Evolutionary conservation across 2,797 vertebrate species (phyloP), one percentile per base, ranked within the genome.

Genomic region (Eospalax fontanierii): DNA sequence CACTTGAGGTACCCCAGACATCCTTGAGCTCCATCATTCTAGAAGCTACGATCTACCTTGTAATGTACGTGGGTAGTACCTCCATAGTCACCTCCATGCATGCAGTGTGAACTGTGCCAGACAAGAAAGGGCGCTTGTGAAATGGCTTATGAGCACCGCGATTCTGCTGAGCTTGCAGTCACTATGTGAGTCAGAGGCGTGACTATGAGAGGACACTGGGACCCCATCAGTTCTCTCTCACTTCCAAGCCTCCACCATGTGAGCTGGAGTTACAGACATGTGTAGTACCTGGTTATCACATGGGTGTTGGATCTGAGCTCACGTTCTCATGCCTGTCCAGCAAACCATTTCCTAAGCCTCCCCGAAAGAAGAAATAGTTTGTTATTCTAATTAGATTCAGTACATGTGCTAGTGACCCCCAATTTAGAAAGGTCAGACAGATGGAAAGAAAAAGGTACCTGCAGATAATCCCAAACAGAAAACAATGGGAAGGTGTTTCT

Each of bases 371-470:
- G 90, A 95, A 92, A 82, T 59, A 79, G 82, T 91, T 70, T 79
- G 35, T 85, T 86, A 65, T 79, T 96, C 43, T n/a, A 65, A 88
- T 79, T 88, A 94, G 85, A 79, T 24, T 59, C 40, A 22, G 65
- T 80, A 84, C 75, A 90, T 22, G 59, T 82, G 73, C 81, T 89
- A 82, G 97, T 85, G 91, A 94, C 4, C 35, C n/a, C 61, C 54
- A 78, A 91, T 88, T 96, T 65, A 92, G 71, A 85, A 96, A 83
- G 91, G n/a, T 86, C 78, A 87, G 85, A 80, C 24, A 91, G 76
- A 68, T 40, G 28, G 86, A 54, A 57, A 84, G 83, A 46, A 57
- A 66, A 91, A 94, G 54, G 76, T 21, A 68, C 50, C 50, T 61
- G 61, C 30, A 90, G 94, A 94, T 87, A 92, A 88, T 46, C 40